Conservation (phyloP, 1,140 invertebrate genomes). For the Drosophila subobscura region DNA sequence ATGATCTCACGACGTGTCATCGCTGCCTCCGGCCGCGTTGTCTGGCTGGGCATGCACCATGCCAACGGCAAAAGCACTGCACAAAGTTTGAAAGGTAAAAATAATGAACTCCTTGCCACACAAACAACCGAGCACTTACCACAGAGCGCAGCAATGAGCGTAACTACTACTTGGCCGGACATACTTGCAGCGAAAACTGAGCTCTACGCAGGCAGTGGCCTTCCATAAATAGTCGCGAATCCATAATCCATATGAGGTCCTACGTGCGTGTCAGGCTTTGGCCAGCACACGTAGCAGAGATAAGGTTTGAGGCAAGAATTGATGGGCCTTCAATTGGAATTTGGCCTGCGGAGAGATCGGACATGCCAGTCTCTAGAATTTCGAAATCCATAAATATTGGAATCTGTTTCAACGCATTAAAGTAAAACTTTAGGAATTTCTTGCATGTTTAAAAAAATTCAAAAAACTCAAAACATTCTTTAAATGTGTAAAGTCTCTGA, state of each 20-base stretch:
- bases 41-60: slow-evolving; percentile 14
- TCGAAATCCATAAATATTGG: no score
- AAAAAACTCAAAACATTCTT: no score
- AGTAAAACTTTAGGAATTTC: no score
- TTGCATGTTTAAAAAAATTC: no score
- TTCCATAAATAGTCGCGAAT: slow-evolving; percentile 30
- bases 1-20: slow-evolving; percentile 32
- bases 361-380: no score
- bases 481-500: no score
- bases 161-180: slow-evolving; percentile 16
- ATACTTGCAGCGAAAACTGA: slow-evolving; percentile 18
- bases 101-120: no score
- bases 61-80: slow-evolving; percentile 17
- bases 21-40: not conserved
- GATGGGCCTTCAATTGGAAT: no score
- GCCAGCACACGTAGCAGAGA: slow-evolving; percentile 23
- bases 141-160: slow-evolving; percentile 9
- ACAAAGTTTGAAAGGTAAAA: not conserved
- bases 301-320: slow-evolving; percentile 1
- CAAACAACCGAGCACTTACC: slow-evolving; percentile 15
- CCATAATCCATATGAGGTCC: slow-evolving; percentile 6
- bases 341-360: no score
- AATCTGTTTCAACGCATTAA: no score
- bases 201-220: not conserved
- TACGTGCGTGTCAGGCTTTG: slow-evolving; percentile 15